Base-by-base conservation (phyloP, 2,888 invertebrate species). In the Nemoura dubitans region DNA sequence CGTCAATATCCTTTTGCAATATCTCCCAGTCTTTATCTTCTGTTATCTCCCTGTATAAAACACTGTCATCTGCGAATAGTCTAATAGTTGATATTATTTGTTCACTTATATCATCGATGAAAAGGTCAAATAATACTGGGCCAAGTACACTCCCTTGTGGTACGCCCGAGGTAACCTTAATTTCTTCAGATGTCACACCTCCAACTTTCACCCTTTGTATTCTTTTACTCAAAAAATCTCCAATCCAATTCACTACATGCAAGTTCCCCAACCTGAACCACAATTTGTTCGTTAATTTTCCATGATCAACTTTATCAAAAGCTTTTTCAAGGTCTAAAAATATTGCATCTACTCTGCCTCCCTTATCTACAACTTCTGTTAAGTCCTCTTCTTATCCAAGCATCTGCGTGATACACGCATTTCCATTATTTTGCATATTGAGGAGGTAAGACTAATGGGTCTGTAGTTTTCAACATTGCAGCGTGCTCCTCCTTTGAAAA, bases 271-370 rank as follows among this genome's bases (percentile, higher is more conserved):
- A n/a, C 21, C 25, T 76, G 3, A 7, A 2, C 21, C 21, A 21
- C 21, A 76, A n/a, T 5, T n/a, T n/a, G 3, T 76, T 21, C 25
- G 21, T n/a, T 5, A 76, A 21, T n/a, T n/a, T 21, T 5, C 21
- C 76, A 25, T 76, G 25, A 76, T 21, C 21, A n/a, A 76, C 76
- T 25, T 25, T 76, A 76, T 7, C 76, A 25, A 76, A 16, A 16
- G 76, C 76, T 76, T 76, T 76, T 76, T 76, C 76, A 76, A 76
- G 21, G 76, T 76, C 76, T 76, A 76, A 21, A 21, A 76, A 76
- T 76, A 76, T 3, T n/a, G n/a, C n/a, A n/a, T n/a, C n/a, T n/a
- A n/a, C n/a, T n/a, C n/a, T n/a, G n/a, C n/a, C n/a, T n/a, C 76
- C 76, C 6, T 16, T 76, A 21, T 76, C 76, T n/a, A 76, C 3